Conservation (phyloP, 1,140 invertebrate genomes). For the Procambarus clarkii region DNA sequence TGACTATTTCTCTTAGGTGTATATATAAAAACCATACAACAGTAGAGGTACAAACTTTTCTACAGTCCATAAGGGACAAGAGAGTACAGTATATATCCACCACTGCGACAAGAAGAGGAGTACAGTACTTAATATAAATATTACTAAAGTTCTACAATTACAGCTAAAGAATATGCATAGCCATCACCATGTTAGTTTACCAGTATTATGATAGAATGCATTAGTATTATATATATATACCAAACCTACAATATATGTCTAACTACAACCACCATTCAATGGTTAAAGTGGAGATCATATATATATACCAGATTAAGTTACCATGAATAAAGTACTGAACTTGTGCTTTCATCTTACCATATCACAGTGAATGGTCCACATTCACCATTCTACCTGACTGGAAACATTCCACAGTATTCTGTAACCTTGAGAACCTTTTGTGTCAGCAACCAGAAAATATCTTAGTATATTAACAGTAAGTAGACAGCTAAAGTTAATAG, state of each 20-base stretch:
- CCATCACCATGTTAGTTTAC: slow-evolving; percentile 54
- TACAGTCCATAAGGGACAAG: background rate
- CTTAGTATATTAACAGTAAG: background rate
- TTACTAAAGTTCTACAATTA: slow-evolving; percentile 24
- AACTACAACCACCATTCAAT: background rate
- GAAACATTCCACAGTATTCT: background rate
- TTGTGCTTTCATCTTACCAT: background rate
- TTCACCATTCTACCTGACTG: background rate
- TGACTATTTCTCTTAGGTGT: background rate
- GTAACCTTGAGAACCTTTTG: background rate
- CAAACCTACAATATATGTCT: background rate
- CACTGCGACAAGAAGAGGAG: slow-evolving; percentile 31
- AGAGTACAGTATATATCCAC: slow-evolving; percentile 32
- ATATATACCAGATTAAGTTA: background rate
- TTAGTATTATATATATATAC: background rate
- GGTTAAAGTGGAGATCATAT: background rate
- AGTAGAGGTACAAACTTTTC: background rate
- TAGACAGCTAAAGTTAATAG: too few species aligned
- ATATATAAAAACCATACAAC: background rate
- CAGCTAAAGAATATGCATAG: slow-evolving; percentile 2
- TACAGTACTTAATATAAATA: background rate
- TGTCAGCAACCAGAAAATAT: background rate
- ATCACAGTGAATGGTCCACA: background rate
- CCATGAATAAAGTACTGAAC: background rate
- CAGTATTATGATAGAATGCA: slow-evolving; percentile 16